phyloP scores from a whole-genome alignment of 1,140 invertebrate species.

The Carposina sasakii region DNA sequence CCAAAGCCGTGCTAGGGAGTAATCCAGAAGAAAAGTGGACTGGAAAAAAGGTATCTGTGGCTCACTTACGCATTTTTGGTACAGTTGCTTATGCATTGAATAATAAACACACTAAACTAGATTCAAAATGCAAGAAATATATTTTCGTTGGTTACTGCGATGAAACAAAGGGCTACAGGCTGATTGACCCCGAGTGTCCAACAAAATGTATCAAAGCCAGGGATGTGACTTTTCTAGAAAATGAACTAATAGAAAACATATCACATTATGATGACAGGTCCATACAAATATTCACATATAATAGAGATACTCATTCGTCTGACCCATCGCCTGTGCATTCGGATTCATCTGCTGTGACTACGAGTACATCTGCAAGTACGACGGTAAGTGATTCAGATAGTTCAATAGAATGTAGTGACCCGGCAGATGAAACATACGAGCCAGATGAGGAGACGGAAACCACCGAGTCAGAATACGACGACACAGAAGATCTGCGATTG shows the following conservation, averaged over 20 bases:
- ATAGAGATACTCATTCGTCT: no score
- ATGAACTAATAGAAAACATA: background rate
- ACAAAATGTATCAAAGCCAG: background rate
- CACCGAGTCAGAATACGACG: conserved; percentile 7
- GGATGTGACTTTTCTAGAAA: conserved; percentile 4
- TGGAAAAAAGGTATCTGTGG: conserved; percentile 33
- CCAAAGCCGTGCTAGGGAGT: background rate
- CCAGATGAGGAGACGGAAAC: background rate
- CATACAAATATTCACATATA: no score
- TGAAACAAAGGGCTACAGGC: conserved; percentile 8
- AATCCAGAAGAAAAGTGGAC: conserved; percentile 44
- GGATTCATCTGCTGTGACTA: no score
- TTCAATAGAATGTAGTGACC: background rate
- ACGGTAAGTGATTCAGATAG: no score
- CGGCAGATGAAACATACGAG: background rate
- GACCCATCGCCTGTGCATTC: no score
- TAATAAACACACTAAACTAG: background rate
- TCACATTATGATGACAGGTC: background rate
- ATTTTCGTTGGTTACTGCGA: conserved; percentile 11
- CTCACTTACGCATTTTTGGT: conserved; percentile 44
- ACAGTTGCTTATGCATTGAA: background rate
- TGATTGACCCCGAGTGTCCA: background rate
- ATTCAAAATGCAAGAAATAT: conserved; percentile 4
- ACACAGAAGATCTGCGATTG: no score
- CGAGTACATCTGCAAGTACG: no score